phyloP scores from a whole-genome alignment of 2,797 vertebrate genomes.

The Sus cebifrons region DNA sequence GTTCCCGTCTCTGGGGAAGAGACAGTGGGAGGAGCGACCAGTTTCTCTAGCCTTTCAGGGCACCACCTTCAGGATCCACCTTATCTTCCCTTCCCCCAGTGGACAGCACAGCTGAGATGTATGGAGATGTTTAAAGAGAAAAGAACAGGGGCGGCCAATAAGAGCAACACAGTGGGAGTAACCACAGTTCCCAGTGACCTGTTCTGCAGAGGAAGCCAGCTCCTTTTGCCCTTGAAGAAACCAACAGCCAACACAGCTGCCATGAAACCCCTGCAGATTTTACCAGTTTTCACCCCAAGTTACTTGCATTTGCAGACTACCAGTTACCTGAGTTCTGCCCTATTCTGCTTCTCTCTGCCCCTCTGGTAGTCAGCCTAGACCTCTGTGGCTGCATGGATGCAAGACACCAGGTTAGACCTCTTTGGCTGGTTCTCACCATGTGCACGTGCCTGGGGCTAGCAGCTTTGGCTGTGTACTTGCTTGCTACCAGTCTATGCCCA shows the following conservation, averaged over 20 bases:
- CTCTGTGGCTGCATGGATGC: neutral
- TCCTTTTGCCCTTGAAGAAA: neutral
- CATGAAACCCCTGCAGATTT: neutral
- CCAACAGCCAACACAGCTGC: neutral
- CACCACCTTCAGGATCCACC: neutral
- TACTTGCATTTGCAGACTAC: neutral
- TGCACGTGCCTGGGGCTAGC: neutral
- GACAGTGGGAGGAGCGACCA: neutral
- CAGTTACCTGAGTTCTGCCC: neutral
- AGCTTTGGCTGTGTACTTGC: neutral
- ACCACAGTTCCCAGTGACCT: neutral
- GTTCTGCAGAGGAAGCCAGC: neutral
- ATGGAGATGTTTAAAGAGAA: neutral
- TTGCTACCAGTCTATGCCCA: neutral
- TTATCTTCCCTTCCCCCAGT: neutral
- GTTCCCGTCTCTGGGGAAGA: neutral
- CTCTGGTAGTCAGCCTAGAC: neutral
- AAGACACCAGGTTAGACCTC: neutral
- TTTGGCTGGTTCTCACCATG: neutral
- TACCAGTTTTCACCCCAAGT: neutral
- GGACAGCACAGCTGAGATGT: neutral
- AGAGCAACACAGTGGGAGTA: neutral
- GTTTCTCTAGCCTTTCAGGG: neutral
- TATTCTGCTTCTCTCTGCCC: neutral
- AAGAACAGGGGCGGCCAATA: neutral